These are phyloP conservation scores for Aythya baeri DNA, from an alignment of 2,113 vertebrate species.

Conservation along the genomic window DNA sequence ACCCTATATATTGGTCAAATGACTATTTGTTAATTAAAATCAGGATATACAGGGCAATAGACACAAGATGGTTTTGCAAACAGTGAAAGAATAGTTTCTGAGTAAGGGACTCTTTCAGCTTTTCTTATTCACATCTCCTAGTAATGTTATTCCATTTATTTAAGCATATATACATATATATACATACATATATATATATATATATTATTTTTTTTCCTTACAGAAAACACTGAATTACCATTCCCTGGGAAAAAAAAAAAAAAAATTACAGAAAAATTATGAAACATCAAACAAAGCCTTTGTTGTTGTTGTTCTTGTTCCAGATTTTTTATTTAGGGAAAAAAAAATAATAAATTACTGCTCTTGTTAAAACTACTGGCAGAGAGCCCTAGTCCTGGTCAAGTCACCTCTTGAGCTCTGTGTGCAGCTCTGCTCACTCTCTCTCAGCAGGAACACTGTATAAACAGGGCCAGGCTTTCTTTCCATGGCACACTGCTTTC, in stretches of 20 bases:
- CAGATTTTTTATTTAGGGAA: not conserved
- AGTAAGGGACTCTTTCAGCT: not conserved
- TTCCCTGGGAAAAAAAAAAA: not conserved
- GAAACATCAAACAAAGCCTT: not conserved
- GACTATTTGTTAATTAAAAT: not conserved
- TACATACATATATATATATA: too few species aligned
- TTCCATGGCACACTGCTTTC: not conserved
- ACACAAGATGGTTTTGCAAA: not conserved
- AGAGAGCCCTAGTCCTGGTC: not conserved
- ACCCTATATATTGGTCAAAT: not conserved
- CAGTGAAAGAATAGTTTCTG: not conserved
- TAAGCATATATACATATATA: not conserved
- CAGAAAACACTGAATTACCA: not conserved
- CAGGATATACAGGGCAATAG: not conserved
- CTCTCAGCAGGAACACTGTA: not conserved
- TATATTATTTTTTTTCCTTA: not conserved
- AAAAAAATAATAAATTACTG: not conserved
- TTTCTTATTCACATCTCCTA: not conserved
- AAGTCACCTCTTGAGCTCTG: not conserved
- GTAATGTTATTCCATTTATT: not conserved
- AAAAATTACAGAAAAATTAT: not conserved
- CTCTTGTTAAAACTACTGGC: accelerated
- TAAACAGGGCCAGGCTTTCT: not conserved
- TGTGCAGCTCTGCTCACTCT: not conserved
- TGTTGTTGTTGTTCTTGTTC: not conserved